These are phyloP conservation scores for Drosophila orena DNA, from an alignment of 1,140 invertebrate genomes.

Conservation along the genomic window DNA sequence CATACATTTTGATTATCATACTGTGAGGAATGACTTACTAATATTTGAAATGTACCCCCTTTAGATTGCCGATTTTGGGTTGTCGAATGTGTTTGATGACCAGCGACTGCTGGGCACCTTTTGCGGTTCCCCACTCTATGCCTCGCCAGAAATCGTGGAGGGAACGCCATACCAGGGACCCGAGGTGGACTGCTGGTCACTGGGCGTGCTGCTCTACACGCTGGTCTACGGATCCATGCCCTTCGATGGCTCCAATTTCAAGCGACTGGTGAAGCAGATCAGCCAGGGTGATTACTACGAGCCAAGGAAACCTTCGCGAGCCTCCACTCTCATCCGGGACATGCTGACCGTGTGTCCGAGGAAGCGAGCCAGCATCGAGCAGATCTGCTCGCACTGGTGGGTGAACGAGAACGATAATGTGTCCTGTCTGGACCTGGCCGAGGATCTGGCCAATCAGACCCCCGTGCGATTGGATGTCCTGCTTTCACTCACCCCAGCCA, in stretches of 20 bases:
- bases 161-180: slow-evolving; percentile 99
- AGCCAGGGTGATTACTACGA: slow-evolving; percentile 98
- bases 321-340: slow-evolving; percentile 96
- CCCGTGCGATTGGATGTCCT: slow-evolving; percentile 95
- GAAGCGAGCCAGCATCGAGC: slow-evolving; percentile 95
- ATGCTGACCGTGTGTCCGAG: slow-evolving; percentile 97
- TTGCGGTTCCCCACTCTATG: slow-evolving; percentile 99
- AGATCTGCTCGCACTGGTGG: slow-evolving; percentile 97
- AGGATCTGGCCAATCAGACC: slow-evolving; percentile 94
- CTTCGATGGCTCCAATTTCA: slow-evolving; percentile 99
- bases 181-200: slow-evolving; percentile 97
- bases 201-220: slow-evolving; percentile 98
- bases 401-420: slow-evolving; percentile 95
- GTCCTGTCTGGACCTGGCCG: slow-evolving; percentile 93
- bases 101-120: slow-evolving; percentile 95
- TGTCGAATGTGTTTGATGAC: slow-evolving; percentile 99
- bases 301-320: slow-evolving; percentile 97
- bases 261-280: slow-evolving; percentile 98
- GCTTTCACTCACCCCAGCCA: slow-evolving; percentile 91
- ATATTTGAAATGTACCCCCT: neutral
- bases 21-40: too few species aligned
- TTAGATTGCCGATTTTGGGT: slow-evolving; percentile 99
- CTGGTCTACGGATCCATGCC: slow-evolving; percentile 99
- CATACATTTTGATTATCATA: too few species aligned
- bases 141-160: slow-evolving; percentile 99